Evolutionary conservation across 1,140 invertebrate species (phyloP).

Genomic region (Drosophila orosa): DNA sequence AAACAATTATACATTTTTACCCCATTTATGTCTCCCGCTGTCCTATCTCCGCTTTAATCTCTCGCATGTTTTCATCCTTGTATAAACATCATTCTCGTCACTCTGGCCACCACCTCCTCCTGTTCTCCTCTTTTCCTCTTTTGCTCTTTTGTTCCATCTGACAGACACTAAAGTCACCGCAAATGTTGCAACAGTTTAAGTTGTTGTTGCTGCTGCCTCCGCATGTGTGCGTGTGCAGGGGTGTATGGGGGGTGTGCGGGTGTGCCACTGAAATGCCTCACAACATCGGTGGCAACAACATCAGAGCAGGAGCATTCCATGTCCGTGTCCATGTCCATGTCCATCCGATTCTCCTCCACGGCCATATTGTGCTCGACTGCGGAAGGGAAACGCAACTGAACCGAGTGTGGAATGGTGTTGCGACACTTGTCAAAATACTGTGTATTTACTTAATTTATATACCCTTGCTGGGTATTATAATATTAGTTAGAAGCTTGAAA

Average conservation of each 20-base stretch:
- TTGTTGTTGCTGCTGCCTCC: conserved; percentile 35
- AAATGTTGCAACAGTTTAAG: conserved; percentile 57
- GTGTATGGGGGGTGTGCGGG: conserved; percentile 11
- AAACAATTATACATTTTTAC: not conserved
- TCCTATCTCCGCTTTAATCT: conserved; percentile 10
- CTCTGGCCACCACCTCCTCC: not conserved
- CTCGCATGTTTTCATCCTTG: conserved; percentile 12
- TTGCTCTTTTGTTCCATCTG: not conserved
- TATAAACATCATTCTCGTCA: conserved; percentile 7
- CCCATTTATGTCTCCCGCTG: too few relatives aligned
- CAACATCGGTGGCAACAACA: conserved; percentile 36
- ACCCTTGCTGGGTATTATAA: too few relatives aligned
- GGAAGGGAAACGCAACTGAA: conserved; percentile 10
- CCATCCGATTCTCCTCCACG: conserved; percentile 45
- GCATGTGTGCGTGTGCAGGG: not conserved
- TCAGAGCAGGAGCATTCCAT: conserved; percentile 13
- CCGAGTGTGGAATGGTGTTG: conserved; percentile 8
- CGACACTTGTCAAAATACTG: not conserved
- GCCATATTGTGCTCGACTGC: conserved; percentile 40
- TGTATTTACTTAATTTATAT: too few relatives aligned
- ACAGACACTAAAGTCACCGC: conserved; percentile 40
- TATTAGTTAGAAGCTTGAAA: too few relatives aligned
- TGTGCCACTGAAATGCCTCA: conserved; percentile 52
- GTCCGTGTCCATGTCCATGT: conserved; percentile 49
- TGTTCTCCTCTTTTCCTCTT: too few relatives aligned